phyloP scores from a whole-genome alignment of 2,888 invertebrate genomes.

The Melinaea menophilus region DNA sequence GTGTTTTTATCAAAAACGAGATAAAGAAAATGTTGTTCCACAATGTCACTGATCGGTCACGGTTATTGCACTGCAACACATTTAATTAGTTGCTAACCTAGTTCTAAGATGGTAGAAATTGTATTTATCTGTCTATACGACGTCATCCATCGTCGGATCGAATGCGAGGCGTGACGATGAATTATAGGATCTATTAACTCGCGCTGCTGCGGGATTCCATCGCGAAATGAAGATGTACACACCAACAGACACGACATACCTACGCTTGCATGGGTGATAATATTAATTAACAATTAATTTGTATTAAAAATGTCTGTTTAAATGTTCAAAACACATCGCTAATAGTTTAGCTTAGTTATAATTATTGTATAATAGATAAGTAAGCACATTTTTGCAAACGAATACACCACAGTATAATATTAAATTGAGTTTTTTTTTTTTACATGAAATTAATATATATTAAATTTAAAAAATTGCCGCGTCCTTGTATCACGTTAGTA shows the following conservation, averaged over 20 bases:
- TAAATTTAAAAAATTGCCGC: not conserved
- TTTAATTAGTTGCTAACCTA: slow-evolving; percentile 6
- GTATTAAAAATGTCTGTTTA: too few species aligned
- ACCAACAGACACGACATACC: slow-evolving; percentile 15
- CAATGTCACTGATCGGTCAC: not conserved
- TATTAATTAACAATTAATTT: too few species aligned
- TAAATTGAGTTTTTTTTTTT: too few species aligned
- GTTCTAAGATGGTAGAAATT: slow-evolving; percentile 21
- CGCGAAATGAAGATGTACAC: slow-evolving; percentile 20
- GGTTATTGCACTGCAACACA: not conserved
- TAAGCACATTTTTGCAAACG: too few species aligned
- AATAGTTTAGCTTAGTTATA: too few species aligned
- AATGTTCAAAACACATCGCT: too few species aligned
- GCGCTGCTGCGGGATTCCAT: slow-evolving; percentile 69
- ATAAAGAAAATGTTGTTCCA: slow-evolving; percentile 9
- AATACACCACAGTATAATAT: too few species aligned
- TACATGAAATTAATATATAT: too few species aligned
- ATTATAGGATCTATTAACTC: slow-evolving; percentile 76
- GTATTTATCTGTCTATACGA: slow-evolving; percentile 31
- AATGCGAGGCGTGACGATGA: slow-evolving; percentile 65
- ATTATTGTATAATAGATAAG: too few species aligned
- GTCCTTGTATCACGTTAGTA: slow-evolving; percentile 43
- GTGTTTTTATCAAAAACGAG: slow-evolving; percentile 4
- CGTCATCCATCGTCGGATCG: slow-evolving; percentile 66
- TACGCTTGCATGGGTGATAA: too few species aligned